Evolutionary conservation across 2,888 invertebrate genomes (phyloP), one percentile per base, ranked within the genome.

Genomic region (Lymantria dispar): DNA sequence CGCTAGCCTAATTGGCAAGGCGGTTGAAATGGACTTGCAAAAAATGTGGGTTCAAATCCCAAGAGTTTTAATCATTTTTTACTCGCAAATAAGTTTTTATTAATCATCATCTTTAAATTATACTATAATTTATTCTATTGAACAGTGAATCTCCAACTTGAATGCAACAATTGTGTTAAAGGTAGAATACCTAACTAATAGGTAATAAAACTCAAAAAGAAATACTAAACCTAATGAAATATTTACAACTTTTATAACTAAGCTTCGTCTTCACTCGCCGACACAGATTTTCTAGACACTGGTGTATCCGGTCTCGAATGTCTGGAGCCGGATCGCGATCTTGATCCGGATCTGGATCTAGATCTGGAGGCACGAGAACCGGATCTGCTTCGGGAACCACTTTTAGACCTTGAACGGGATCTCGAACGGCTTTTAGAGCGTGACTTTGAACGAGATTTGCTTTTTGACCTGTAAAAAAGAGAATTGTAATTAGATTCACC

Each of bases 211-310:
- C 51, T 55, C 46, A 50, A 62, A n/a, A 52, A 54, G 15, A 14
- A 49, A 58, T 54, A 54, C 29, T 43, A 52, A 54, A 47, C 45
- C 10, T 43, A 40, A 7, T 49, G 7, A 53, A 48, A 65, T 71
- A 71, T 70, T 62, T 64, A 73, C 67, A 62, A 48, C 42, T 53
- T 52, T 48, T 3, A 42, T 7, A 42, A 31, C 69, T 84, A 90
- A 63, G 78, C 82, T 71, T 91, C 91, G 58, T 91, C 91, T 66
- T 93, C 93, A 63, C 93, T 93, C 8, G 93, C 93, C 0, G 93
- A 93, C 3, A 93, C 92, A 11, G 93, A 93, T 64, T 93, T 93
- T 47, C 93, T 85, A 2, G 93, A 93, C 12, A 92, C 92, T 0
- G 93, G 93, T 0, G 93, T 93, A 31, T 91, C 91, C 0, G 90